Percentiles rank a stretch among this genome's conserved stretches.
These are phyloP conservation scores for Columba guinea DNA, from an alignment of 2,797 vertebrate species.

Conservation along the genomic window DNA sequence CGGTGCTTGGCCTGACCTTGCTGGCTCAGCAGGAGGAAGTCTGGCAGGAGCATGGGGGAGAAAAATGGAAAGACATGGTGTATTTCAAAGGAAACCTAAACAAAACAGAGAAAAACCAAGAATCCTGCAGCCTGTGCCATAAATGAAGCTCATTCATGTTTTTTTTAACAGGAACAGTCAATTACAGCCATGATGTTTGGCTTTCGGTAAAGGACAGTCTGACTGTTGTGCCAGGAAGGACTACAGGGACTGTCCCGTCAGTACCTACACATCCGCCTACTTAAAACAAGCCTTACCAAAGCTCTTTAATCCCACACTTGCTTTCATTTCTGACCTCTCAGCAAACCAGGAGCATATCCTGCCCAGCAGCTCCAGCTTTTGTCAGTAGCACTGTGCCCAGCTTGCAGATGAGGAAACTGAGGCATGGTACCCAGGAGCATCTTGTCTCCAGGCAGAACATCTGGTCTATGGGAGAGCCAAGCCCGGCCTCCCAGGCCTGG, in stretches of 20 bases:
- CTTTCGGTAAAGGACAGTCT: constrained; percentile 29
- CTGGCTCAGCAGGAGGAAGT: constrained; percentile 65
- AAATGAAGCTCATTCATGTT: constrained; percentile 58
- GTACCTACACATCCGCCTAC: background rate
- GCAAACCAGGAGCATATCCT: background rate
- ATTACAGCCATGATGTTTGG: constrained; percentile 33
- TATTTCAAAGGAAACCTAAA: constrained; percentile 64
- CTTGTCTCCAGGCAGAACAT: background rate
- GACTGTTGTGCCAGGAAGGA: constrained; percentile 16
- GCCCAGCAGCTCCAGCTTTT: background rate
- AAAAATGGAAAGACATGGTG: constrained; percentile 50
- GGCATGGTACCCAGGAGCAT: background rate
- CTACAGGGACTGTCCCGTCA: background rate
- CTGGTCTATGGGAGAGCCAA: background rate
- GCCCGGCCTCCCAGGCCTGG: background rate
- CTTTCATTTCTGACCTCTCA: constrained; percentile 11
- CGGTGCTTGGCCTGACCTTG: constrained; percentile 26
- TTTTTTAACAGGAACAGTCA: constrained; percentile 53
- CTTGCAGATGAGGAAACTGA: constrained; percentile 7
- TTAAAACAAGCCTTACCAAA: background rate
- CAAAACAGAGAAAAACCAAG: constrained; percentile 63
- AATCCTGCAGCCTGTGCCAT: constrained; percentile 55
- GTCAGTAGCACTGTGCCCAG: background rate
- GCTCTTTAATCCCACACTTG: background rate
- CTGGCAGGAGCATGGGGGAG: background rate